Conservation (phyloP, 2,888 invertebrate species). For the Micoletzkya japonica region DNA sequence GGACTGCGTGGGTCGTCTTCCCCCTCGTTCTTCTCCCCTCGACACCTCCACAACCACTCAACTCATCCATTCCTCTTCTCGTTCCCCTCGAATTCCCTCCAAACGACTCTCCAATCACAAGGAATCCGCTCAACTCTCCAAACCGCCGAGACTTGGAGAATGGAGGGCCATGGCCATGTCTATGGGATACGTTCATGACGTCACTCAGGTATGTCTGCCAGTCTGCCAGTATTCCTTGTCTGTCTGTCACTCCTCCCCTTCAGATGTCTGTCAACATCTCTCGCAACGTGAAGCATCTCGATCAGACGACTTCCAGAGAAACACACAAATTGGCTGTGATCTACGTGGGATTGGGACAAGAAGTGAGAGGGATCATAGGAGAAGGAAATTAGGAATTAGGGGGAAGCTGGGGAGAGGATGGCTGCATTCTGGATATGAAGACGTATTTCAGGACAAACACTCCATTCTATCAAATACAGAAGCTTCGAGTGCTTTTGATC, state of each 20-base stretch:
- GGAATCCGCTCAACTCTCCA: too few relatives aligned
- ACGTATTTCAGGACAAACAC: conserved; percentile 74
- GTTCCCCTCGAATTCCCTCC: too few relatives aligned
- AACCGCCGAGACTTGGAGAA: background rate
- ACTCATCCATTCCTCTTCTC: background rate
- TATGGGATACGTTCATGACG: conserved; percentile 8
- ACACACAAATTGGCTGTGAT: conserved; percentile 96
- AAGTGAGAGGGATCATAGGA: conserved; percentile 65
- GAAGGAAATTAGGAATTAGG: background rate
- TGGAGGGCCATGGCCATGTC: conserved; percentile 15
- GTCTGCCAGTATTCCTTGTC: background rate
- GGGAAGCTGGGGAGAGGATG: too few relatives aligned
- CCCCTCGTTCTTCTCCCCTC: background rate
- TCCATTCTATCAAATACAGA: conserved; percentile 87
- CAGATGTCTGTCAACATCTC: too few relatives aligned
- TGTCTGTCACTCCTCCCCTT: too few relatives aligned
- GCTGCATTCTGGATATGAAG: background rate
- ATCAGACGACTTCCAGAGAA: conserved; percentile 76
- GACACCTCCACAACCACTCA: background rate
- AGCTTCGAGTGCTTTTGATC: conserved; percentile 90
- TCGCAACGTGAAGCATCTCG: conserved; percentile 86
- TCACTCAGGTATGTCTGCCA: background rate
- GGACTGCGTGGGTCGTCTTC: background rate
- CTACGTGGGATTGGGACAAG: conserved; percentile 93
- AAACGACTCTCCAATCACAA: background rate